Evolutionary conservation across 2,113 vertebrate genomes (phyloP).

Genomic region (Saccopteryx bilineata): DNA sequence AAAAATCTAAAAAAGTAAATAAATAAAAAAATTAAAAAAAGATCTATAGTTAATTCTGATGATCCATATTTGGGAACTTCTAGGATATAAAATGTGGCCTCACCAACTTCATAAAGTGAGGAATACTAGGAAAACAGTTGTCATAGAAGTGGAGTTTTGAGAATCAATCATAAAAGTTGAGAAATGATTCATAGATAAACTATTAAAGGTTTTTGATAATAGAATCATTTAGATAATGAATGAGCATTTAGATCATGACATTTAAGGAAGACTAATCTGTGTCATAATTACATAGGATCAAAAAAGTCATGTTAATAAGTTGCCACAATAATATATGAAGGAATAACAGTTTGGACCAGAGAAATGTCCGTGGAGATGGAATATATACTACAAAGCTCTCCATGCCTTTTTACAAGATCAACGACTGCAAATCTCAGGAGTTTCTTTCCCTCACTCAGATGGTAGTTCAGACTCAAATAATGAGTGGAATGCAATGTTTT

Average conservation of each 20-base stretch:
- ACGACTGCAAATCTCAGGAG: not conserved
- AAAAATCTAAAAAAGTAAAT: too few species aligned
- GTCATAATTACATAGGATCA: not conserved
- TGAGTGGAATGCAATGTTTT: not conserved
- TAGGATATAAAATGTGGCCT: not conserved
- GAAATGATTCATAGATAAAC: not conserved
- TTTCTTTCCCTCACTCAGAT: not conserved
- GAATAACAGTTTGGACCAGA: not conserved
- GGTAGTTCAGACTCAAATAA: not conserved
- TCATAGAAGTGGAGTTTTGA: not conserved
- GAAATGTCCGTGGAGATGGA: not conserved
- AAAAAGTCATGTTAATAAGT: conserved; percentile 29
- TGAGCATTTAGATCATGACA: not conserved
- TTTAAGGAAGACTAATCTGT: conserved; percentile 45
- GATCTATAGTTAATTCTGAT: not conserved
- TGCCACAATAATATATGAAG: conserved; percentile 1
- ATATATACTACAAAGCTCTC: not conserved
- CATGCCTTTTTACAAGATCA: not conserved
- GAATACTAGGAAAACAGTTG: not conserved
- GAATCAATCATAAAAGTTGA: not conserved
- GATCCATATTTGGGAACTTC: conserved; percentile 27
- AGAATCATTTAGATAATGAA: conserved; percentile 4
- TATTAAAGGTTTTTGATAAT: not conserved
- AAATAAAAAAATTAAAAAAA: not conserved
- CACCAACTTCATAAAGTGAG: conserved; percentile 10